These are phyloP conservation scores for Perca schrenkii DNA, from an alignment of 2,113 vertebrate species.

Conservation along the genomic window DNA sequence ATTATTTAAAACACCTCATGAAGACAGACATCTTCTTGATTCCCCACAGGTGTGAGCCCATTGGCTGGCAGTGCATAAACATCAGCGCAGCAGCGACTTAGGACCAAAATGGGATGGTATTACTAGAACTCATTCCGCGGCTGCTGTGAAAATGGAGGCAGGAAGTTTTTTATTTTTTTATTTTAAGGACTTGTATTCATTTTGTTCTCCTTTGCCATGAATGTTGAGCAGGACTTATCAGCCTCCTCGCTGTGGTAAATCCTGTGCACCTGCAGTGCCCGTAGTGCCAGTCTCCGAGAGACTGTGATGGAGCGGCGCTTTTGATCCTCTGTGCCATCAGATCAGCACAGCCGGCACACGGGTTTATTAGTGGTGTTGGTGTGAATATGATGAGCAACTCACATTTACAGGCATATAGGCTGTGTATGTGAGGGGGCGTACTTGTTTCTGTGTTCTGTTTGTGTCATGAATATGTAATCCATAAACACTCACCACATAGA, in stretches of 20 bases:
- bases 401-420: not conserved
- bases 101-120: slow-evolving; percentile 35
- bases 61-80: slow-evolving; percentile 21
- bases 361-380: slow-evolving; percentile 23
- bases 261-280: slow-evolving; percentile 68
- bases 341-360: slow-evolving; percentile 26
- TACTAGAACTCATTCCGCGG: slow-evolving; percentile 38
- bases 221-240: slow-evolving; percentile 70
- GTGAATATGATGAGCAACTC: slow-evolving; percentile 44
- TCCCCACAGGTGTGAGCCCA: not conserved
- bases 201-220: slow-evolving; percentile 59
- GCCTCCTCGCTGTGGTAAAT: slow-evolving; percentile 62
- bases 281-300: slow-evolving; percentile 35
- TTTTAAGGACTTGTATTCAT: slow-evolving; percentile 48
- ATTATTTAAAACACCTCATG: slow-evolving; percentile 13
- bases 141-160: slow-evolving; percentile 46
- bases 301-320: slow-evolving; percentile 53
- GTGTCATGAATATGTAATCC: slow-evolving; percentile 33
- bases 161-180: slow-evolving; percentile 29
- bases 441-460: not conserved
- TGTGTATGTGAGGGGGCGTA: not conserved
- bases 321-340: slow-evolving; percentile 62
- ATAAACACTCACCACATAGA: slow-evolving; percentile 14
- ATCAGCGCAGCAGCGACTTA: slow-evolving; percentile 17
- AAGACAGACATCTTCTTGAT: slow-evolving; percentile 31